A percentile compares a stretch with the other conserved stretches of the same genome.
Evolutionary conservation across 2,888 invertebrate species (phyloP).

Genomic region (Clitarchus hookeri): DNA sequence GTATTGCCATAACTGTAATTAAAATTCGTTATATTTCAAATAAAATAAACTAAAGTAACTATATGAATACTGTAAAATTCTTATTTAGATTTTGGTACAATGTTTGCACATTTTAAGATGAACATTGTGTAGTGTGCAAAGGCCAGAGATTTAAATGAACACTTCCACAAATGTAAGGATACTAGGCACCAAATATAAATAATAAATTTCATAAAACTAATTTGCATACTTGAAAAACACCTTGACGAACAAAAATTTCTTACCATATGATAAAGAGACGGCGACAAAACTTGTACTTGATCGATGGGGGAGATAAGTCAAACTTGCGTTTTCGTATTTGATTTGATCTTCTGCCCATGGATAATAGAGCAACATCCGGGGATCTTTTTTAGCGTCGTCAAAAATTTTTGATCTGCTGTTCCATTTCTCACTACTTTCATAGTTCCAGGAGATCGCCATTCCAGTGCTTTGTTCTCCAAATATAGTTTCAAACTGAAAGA

Average conservation of each 20-base stretch:
- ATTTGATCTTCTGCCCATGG: not conserved
- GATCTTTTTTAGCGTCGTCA: not conserved
- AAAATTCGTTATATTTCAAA: too few species aligned
- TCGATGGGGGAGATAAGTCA: not conserved
- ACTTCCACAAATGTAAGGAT: too few species aligned
- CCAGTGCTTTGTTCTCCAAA: constrained; percentile 15
- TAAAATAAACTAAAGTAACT: too few species aligned
- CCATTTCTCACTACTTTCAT: not conserved
- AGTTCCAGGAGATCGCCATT: not conserved
- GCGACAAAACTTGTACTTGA: not conserved
- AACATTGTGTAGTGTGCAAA: too few species aligned
- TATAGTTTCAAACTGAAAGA: not conserved
- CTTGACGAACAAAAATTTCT: not conserved
- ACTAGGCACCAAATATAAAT: too few species aligned
- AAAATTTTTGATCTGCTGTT: not conserved
- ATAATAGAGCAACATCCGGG: not conserved
- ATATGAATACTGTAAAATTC: too few species aligned
- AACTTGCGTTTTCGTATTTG: not conserved
- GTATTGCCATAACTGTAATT: too few species aligned
- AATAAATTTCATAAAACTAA: not conserved
- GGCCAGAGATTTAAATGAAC: too few species aligned
- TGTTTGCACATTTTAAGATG: too few species aligned
- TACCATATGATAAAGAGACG: not conserved
- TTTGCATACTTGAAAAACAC: not conserved
- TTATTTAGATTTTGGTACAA: too few species aligned